Conservation (phyloP, 2,888 invertebrate species). For the Noctua pronuba region DNA sequence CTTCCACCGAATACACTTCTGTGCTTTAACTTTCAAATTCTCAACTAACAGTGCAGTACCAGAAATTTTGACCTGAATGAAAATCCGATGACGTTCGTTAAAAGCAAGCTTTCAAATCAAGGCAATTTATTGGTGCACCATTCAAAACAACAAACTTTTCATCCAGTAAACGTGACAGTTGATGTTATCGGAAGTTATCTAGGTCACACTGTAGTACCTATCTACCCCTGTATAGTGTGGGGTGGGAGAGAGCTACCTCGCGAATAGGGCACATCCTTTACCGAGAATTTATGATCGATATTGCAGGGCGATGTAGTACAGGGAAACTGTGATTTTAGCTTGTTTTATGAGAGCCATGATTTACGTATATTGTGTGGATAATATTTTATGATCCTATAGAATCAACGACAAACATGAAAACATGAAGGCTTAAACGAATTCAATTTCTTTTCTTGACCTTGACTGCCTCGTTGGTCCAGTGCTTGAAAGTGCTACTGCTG, state of each 20-base stretch:
- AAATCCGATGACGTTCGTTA: not conserved
- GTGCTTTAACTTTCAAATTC: not conserved
- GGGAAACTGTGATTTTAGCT: not conserved
- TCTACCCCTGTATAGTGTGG: not conserved
- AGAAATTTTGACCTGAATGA: not conserved
- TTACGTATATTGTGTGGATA: not conserved
- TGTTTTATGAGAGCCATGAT: too few species aligned
- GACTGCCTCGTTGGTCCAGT: not conserved
- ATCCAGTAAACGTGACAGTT: not conserved
- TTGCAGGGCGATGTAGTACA: slow-evolving; percentile 19
- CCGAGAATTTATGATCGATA: slow-evolving; percentile 36
- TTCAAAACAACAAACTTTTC: not conserved
- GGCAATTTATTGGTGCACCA: not conserved
- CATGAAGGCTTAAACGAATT: not conserved
- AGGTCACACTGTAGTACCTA: slow-evolving; percentile 30
- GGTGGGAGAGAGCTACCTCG: not conserved
- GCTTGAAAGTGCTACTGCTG: not conserved
- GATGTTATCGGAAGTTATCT: slow-evolving; percentile 16
- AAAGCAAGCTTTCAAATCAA: not conserved
- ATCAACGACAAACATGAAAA: not conserved
- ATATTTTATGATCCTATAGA: not conserved
- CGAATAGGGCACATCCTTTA: slow-evolving; percentile 15
- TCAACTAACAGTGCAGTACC: not conserved
- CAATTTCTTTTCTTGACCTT: not conserved
- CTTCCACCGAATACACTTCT: not conserved